phyloP scores from a whole-genome alignment of 2,113 vertebrate species.

The Procavia capensis region DNA sequence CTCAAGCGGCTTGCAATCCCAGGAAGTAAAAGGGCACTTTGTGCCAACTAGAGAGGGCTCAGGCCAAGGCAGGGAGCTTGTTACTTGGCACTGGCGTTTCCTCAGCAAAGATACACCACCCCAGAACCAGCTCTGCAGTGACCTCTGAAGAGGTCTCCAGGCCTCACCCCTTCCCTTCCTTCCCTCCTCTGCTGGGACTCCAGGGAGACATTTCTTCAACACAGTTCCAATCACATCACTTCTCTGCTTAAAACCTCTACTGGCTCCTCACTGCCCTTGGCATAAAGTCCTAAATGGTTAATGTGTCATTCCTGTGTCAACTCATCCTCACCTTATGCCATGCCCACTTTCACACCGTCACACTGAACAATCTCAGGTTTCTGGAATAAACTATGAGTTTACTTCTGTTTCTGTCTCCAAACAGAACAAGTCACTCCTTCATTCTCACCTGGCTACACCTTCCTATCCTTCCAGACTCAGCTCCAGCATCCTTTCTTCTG shows the following conservation, averaged over 20 bases:
- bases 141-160: neutral
- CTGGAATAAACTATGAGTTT: slow-evolving; percentile 2
- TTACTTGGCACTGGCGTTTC: neutral
- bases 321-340: neutral
- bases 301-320: neutral
- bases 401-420: neutral
- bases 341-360: neutral
- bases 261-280: neutral
- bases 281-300: neutral
- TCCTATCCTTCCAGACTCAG: neutral
- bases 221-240: neutral
- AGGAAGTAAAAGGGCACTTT: neutral
- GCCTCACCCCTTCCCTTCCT: neutral
- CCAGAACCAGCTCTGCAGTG: neutral
- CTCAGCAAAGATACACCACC: neutral
- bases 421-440: neutral
- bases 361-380: neutral
- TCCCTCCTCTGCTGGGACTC: neutral
- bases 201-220: neutral
- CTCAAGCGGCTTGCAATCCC: neutral
- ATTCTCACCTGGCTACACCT: neutral
- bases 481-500: neutral
- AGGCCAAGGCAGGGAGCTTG: neutral
- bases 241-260: neutral
- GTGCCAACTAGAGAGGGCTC: neutral